Base-by-base conservation (phyloP, 2,888 invertebrate species). In the Pheosia gnoma region DNA sequence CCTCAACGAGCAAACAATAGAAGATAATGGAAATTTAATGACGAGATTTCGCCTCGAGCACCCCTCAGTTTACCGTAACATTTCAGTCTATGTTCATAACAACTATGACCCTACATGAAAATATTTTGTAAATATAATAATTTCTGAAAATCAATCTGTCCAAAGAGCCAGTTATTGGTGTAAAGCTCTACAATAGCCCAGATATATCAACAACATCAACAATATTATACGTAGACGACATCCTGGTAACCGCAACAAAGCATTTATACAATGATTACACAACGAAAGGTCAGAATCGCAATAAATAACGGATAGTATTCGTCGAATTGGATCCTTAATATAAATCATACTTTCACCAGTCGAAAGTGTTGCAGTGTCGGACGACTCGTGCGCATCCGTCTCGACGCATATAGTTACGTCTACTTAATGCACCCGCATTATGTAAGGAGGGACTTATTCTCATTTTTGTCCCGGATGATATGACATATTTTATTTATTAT, bases 291-390 rank as follows among this genome's bases (percentile, higher is more conserved):
- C 61, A 60, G 43, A 62, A 64, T 63, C 63, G 58, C 66, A 65
- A 63, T 63, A 72, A 72, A 70, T 75, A 57, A 9, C 49, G 51
- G 13, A 25, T 51, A 51, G 39, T 62, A 60, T 57, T 57, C 51
- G 71, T 25, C 62, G 59, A 65, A 71, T 58, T 39, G 36, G 63
- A 67, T 74, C 75, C 75, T 76, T 70, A 63, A 65, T 66, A 74
- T 77, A 70, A 74, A 74, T 75, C 66, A 68, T 65, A 75, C 77
- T 75, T 76, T 75, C 74, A 64, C 74, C 64, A 60, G 52, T 68
- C 58, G 61, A 75, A 70, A 74, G 70, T 74, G 74, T 70, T 70
- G 66, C 67, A 68, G 71, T 66, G 72, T 71, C 67, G 62, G 64
- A 70, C 57, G 64, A 70, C 57, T 61, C 71, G 70, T 68, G 69